These are phyloP conservation scores for Phrynocephalus guinanensis DNA, from an alignment of 2,797 vertebrate species.

Conservation along the genomic window DNA sequence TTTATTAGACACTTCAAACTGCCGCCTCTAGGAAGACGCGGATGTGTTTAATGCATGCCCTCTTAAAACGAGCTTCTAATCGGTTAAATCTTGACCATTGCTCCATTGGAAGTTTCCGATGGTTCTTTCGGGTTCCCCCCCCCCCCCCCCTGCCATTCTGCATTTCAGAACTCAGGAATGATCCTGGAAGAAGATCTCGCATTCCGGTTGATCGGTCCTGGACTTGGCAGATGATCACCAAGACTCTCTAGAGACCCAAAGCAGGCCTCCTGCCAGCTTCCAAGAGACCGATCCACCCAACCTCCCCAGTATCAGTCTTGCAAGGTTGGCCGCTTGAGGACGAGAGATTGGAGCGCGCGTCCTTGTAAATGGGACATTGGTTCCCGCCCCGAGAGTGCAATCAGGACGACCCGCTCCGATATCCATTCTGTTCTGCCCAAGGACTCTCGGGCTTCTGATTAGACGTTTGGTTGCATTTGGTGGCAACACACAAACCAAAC, in stretches of 20 bases:
- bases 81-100: not conserved
- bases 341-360: not conserved
- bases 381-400: not conserved
- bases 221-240: not conserved
- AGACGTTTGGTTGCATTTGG: not conserved
- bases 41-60: not conserved
- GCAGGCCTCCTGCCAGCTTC: not conserved
- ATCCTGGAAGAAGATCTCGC: not conserved
- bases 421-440: not conserved
- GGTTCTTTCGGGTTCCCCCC: not conserved
- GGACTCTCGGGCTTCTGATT: not conserved
- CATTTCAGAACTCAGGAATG: not conserved
- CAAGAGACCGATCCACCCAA: not conserved
- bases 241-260: not conserved
- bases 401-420: conserved; percentile 13
- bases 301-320: no score
- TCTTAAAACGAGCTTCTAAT: not conserved
- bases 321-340: no score
- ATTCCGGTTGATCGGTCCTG: no score
- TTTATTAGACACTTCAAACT: not conserved
- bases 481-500: not conserved
- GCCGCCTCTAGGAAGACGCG: not conserved
- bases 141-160: no score
- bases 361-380: not conserved
- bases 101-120: not conserved